Evolutionary conservation across 1,140 invertebrate genomes (phyloP).

Genomic region (Drepana arcuata): DNA sequence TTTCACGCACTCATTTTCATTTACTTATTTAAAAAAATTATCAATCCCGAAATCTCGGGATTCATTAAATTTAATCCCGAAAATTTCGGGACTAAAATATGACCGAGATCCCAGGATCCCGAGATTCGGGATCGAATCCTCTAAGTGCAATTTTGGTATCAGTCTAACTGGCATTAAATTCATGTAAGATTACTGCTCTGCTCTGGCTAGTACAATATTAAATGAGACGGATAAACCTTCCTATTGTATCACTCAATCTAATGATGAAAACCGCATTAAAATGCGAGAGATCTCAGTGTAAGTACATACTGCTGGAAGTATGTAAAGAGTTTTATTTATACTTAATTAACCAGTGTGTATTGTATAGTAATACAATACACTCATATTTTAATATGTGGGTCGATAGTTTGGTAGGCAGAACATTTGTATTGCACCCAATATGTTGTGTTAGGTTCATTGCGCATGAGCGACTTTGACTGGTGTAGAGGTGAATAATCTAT

Average conservation of each 20-base stretch:
- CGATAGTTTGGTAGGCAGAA: no score
- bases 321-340: neutral
- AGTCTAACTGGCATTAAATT: no score
- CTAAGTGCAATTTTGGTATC: neutral
- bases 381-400: no score
- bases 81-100: neutral
- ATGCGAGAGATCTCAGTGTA: neutral
- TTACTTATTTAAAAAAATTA: neutral
- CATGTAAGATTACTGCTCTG: no score
- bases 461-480: conserved; percentile 17
- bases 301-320: neutral
- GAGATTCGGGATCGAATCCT: neutral
- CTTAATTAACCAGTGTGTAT: no score
- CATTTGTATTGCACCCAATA: conserved; percentile 13
- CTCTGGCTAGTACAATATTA: no score
- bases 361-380: no score
- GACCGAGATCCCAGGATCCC: neutral
- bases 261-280: no score
- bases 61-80: neutral
- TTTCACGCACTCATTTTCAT: neutral
- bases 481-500: conserved; percentile 25
- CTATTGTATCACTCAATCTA: conserved; percentile 8
- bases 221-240: no score
- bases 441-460: conserved; percentile 13
- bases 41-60: neutral